Percentiles rank a stretch among this genome's conserved stretches.
phyloP scores from a whole-genome alignment of 2,888 invertebrate genomes.

The Lasioglossum oenotherae region DNA sequence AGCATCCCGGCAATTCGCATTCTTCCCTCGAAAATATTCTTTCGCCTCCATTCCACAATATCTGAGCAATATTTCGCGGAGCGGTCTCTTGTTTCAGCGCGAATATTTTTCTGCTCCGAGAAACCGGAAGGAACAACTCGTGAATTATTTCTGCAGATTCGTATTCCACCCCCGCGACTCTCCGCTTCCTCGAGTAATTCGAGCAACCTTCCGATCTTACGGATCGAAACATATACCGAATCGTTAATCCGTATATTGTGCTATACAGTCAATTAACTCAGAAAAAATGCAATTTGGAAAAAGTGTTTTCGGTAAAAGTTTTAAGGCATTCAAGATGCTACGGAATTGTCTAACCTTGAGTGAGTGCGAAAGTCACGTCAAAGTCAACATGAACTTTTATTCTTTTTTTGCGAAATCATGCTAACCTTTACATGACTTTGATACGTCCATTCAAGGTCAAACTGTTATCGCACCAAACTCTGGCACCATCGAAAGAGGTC shows the following conservation, averaged over 20 bases:
- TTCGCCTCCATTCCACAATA: neutral
- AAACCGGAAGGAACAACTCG: slow-evolving; percentile 18
- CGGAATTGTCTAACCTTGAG: no score
- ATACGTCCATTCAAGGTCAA: no score
- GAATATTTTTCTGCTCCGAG: slow-evolving; percentile 36
- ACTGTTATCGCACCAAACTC: no score
- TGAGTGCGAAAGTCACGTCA: no score
- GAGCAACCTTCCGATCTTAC: neutral
- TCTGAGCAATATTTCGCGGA: slow-evolving; percentile 9
- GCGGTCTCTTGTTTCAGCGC: slow-evolving; percentile 9
- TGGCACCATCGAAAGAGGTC: neutral
- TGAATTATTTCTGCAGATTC: slow-evolving; percentile 37
- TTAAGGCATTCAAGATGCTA: no score
- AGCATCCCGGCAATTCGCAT: neutral
- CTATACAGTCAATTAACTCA: no score
- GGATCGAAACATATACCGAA: neutral
- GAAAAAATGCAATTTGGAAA: no score
- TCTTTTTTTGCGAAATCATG: no score
- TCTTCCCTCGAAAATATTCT: slow-evolving; percentile 23
- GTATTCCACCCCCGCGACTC: neutral
- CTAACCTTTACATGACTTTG: no score
- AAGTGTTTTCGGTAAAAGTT: no score
- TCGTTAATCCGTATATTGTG: neutral
- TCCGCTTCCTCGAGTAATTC: slow-evolving; percentile 6
- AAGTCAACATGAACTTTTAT: no score